These are phyloP conservation scores for Ginglymostoma cirratum DNA, from an alignment of 2,113 vertebrate genomes.

Conservation along the genomic window DNA sequence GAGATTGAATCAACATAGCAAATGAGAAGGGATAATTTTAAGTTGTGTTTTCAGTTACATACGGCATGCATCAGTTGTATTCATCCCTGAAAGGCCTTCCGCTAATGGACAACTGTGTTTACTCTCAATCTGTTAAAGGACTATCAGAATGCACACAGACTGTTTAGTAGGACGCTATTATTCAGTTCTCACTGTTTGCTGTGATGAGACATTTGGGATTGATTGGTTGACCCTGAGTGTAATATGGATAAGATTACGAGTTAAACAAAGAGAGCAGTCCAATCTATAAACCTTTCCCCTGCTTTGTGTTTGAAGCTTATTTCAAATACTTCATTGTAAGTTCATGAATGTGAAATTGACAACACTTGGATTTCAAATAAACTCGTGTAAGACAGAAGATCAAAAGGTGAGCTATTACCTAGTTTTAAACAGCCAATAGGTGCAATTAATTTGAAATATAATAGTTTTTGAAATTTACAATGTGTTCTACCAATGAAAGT, in stretches of 20 bases:
- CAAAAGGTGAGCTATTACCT: neutral
- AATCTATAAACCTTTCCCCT: neutral
- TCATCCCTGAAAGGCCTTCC: neutral
- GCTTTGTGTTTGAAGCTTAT: neutral
- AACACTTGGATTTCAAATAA: neutral
- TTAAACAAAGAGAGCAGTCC: neutral
- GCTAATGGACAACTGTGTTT: neutral
- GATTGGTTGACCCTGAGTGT: neutral
- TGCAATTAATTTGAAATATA: neutral
- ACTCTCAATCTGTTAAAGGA: neutral
- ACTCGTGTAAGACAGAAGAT: neutral
- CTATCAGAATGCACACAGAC: neutral
- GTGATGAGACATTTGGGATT: neutral
- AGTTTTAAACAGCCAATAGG: neutral
- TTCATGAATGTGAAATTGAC: neutral
- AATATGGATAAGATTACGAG: neutral
- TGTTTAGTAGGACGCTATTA: neutral
- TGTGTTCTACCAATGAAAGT: neutral
- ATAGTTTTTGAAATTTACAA: neutral
- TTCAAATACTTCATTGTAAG: neutral
- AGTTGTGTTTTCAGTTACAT: neutral
- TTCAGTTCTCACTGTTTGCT: neutral
- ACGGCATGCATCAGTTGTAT: neutral
- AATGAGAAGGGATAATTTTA: neutral
- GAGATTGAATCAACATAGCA: neutral